Evolutionary conservation across 2,888 invertebrate genomes (phyloP).

Genomic region (Amblyjoppa fuscipennis): DNA sequence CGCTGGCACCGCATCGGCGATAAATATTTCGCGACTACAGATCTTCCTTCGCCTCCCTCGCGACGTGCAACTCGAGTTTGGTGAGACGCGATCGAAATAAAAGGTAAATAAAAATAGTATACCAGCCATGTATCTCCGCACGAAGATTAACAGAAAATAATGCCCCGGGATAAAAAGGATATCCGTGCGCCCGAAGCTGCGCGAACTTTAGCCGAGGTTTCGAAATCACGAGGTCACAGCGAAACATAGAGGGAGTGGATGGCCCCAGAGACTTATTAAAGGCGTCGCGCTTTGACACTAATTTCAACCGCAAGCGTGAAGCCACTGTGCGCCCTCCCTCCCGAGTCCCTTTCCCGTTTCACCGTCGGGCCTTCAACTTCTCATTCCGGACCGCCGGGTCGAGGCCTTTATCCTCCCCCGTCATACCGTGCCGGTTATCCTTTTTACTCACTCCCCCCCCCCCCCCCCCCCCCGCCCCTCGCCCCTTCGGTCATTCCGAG

Average conservation of each 20-base stretch:
- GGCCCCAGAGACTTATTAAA: slow-evolving; percentile 61
- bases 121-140: not conserved
- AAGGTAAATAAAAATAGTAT: not conserved
- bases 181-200: slow-evolving; percentile 2
- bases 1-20: slow-evolving; percentile 60
- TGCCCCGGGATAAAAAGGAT: not conserved
- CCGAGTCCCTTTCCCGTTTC: slow-evolving; percentile 48
- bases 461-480: not conserved
- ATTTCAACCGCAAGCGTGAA: slow-evolving; percentile 67
- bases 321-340: slow-evolving; percentile 35
- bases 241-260: not conserved
- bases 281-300: slow-evolving; percentile 66
- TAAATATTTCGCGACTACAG: slow-evolving; percentile 57
- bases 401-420: slow-evolving; percentile 18
- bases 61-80: slow-evolving; percentile 7
- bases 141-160: not conserved
- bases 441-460: slow-evolving; percentile 21
- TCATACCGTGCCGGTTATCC: slow-evolving; percentile 1
- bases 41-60: slow-evolving; percentile 39
- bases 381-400: slow-evolving; percentile 33
- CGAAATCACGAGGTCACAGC: slow-evolving; percentile 45
- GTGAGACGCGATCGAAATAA: not conserved
- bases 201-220: slow-evolving; percentile 37
- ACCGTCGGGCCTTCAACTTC: slow-evolving; percentile 42
- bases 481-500: not conserved